phyloP scores from a whole-genome alignment of 1,140 invertebrate genomes.

The Bombus superbus region DNA sequence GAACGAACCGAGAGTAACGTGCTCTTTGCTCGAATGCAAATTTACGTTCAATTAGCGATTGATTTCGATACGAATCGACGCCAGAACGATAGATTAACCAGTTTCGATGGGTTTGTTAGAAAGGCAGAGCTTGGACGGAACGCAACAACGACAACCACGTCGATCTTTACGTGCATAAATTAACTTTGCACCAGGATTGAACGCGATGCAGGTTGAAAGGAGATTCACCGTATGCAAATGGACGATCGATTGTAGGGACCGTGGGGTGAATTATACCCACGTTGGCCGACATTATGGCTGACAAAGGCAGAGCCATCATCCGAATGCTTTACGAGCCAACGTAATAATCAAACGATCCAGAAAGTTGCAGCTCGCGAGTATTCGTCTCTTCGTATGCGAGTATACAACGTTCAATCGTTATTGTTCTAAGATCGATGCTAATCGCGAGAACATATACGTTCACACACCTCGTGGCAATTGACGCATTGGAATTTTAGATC shows the following conservation, averaged over 20 bases:
- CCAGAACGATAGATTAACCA: background rate
- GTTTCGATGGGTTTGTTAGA: background rate
- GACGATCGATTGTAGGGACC: slow-evolving; percentile 28
- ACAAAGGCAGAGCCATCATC: slow-evolving; percentile 33
- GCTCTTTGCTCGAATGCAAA: too few species aligned
- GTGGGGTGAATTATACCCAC: slow-evolving; percentile 22
- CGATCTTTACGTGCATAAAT: slow-evolving; percentile 7
- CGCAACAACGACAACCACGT: background rate
- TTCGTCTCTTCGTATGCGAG: background rate
- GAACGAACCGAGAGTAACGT: too few species aligned
- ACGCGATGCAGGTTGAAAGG: slow-evolving; percentile 23
- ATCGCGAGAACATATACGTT: too few species aligned
- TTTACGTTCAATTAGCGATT: too few species aligned
- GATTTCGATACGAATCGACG: background rate
- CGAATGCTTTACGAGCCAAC: slow-evolving; percentile 20
- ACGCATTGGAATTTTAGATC: too few species aligned
- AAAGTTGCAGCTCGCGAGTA: slow-evolving; percentile 8
- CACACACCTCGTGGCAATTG: too few species aligned
- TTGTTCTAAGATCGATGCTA: too few species aligned
- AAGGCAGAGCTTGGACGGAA: background rate
- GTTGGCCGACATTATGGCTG: slow-evolving; percentile 20
- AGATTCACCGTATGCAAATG: slow-evolving; percentile 50
- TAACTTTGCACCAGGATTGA: slow-evolving; percentile 5
- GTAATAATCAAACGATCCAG: slow-evolving; percentile 20
- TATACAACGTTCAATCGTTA: too few species aligned